A percentile compares a stretch with the other conserved stretches of the same genome.
Conservation (phyloP, 2,797 vertebrate genomes). For the Pangasius macronema region DNA sequence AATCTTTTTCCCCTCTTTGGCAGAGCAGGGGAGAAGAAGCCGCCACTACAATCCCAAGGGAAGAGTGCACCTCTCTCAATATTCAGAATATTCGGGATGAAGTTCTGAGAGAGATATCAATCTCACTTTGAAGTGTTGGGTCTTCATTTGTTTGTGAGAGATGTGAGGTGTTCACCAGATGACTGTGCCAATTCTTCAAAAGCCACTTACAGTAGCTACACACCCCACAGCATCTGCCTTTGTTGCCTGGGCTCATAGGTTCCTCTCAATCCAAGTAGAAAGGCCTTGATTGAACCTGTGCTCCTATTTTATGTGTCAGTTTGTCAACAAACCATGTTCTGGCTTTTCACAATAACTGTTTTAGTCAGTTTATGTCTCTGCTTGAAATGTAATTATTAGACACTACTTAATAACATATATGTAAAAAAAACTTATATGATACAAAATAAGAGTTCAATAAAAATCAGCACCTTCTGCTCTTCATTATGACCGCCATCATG, state of each 20-base stretch:
- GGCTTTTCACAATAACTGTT: background rate
- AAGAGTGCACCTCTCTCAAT: slow-evolving; percentile 78
- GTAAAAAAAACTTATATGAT: background rate
- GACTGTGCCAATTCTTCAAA: slow-evolving; percentile 85
- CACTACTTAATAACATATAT: background rate
- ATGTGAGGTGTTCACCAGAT: slow-evolving; percentile 78
- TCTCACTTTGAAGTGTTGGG: slow-evolving; percentile 86
- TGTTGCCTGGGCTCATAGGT: slow-evolving; percentile 63
- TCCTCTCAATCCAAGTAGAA: slow-evolving; percentile 62
- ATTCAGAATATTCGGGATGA: slow-evolving; percentile 87
- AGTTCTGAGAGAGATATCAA: slow-evolving; percentile 88
- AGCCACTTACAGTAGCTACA: slow-evolving; percentile 79
- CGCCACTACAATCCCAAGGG: slow-evolving; percentile 73
- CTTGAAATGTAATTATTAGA: slow-evolving; percentile 14
- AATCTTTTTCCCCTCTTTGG: slow-evolving; percentile 69
- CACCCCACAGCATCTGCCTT: slow-evolving; percentile 62
- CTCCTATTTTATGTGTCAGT: slow-evolving; percentile 62
- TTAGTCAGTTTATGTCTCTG: slow-evolving; percentile 1
- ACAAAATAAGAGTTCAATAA: background rate
- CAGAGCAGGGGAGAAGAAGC: slow-evolving; percentile 62
- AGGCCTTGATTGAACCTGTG: slow-evolving; percentile 70
- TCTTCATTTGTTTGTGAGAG: slow-evolving; percentile 86
- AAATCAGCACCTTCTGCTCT: slow-evolving; percentile 1
- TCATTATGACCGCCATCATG: background rate
- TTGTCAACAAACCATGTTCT: slow-evolving; percentile 36